These are phyloP conservation scores for Amniataba percoides DNA, from an alignment of 2,797 vertebrate genomes.

Conservation along the genomic window DNA sequence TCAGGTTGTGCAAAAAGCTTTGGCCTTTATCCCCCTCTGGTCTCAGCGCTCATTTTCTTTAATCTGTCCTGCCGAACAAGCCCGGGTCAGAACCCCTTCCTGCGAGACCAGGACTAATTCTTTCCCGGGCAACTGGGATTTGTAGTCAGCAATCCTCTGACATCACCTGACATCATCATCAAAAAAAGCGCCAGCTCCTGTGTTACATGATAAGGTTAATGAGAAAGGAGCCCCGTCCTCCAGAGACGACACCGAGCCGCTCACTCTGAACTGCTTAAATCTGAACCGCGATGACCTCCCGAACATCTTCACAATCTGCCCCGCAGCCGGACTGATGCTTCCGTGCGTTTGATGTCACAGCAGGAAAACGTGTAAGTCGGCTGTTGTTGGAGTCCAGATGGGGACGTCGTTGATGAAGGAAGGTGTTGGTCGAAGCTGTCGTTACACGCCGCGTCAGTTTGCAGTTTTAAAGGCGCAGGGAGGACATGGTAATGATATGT, in stretches of 20 bases:
- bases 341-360: conserved; percentile 40
- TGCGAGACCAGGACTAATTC: conserved; percentile 66
- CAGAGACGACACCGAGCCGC: conserved; percentile 32
- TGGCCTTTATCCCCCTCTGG: conserved; percentile 64
- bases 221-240: conserved; percentile 55
- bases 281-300: conserved; percentile 34
- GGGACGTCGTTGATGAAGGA: conserved; percentile 48
- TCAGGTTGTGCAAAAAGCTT: conserved; percentile 56
- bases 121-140: conserved; percentile 68
- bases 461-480: conserved; percentile 55
- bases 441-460: conserved; percentile 61
- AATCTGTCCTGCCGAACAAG: conserved; percentile 64
- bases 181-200: conserved; percentile 57
- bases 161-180: conserved; percentile 76
- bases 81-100: conserved; percentile 68
- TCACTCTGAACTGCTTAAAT: conserved; percentile 53
- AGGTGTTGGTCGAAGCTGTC: conserved; percentile 59
- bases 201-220: conserved; percentile 77
- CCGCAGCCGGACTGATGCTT: neutral
- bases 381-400: conserved; percentile 56
- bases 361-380: conserved; percentile 45
- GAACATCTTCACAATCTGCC: conserved; percentile 27
- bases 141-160: conserved; percentile 79
- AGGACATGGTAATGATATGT: conserved; percentile 63
- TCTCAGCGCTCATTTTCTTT: conserved; percentile 59